Base-by-base conservation (phyloP, 2,888 invertebrate species). In the Leptopterna dolabrata region DNA sequence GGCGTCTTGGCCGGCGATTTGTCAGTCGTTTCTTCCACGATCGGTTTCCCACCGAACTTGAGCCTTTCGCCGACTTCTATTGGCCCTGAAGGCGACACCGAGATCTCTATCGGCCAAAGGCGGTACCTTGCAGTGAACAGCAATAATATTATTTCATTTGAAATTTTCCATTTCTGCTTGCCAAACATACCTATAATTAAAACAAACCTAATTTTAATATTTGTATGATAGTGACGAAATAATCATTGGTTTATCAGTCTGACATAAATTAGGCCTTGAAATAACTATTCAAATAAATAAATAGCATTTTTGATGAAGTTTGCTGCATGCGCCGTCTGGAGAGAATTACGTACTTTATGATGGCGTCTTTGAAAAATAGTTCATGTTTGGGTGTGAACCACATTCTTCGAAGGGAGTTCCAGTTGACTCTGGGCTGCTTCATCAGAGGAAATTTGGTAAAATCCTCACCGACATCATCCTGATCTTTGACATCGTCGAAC, bases 101-200 rank as follows among this genome's bases (percentile, higher is more conserved):
- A 27, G 14, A 89, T 45, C 76, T 89, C 89, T 45, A 89, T n/a
- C 4, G 89, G 89, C 89, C 89, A 89, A 13, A 78, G 76, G 29
- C 87, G 83, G 73, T 85, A 87, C 70, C 88, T 88, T 55, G 19
- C 3, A 0, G 76, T 6, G 1, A 47, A 36, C 36, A 36, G 7
- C 2, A 36, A 36, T 36, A 36, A 36, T 36, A 7, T 4, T 36
- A 7, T 4, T 36, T 36, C 36, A 36, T 36, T 36, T 36, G 7
- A n/a, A n/a, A n/a, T n/a, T n/a, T n/a, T n/a, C n/a, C n/a, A n/a
- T n/a, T n/a, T n/a, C n/a, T n/a, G n/a, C n/a, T n/a, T n/a, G n/a
- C n/a, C n/a, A n/a, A n/a, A n/a, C n/a, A n/a, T n/a, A n/a, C n/a
- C n/a, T n/a, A n/a, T n/a, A n/a, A n/a, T n/a, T n/a, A n/a, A n/a